Evolutionary conservation across 1,140 invertebrate genomes (phyloP), one percentile per base, ranked within the genome.

Genomic region (Scaptodrosophila lebanonensis): DNA sequence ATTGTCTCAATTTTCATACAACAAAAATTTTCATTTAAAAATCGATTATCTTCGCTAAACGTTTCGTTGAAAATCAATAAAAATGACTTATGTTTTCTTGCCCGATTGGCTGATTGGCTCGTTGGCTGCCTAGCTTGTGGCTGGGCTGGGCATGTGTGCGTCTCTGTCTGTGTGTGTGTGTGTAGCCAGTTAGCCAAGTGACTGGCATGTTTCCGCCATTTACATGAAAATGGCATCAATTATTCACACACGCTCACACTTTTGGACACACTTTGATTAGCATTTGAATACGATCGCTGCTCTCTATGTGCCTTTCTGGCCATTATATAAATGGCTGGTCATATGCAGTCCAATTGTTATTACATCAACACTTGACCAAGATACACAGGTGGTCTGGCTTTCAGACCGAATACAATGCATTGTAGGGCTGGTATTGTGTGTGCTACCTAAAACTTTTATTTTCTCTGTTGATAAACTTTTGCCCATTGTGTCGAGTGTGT

Each of bases 331-430:
- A n/a, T n/a, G n/a, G n/a, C n/a, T n/a, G n/a, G n/a, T n/a, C n/a
- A n/a, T n/a, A n/a, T n/a, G n/a, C n/a, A n/a, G n/a, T 63, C 73
- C 51, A 44, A 50, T 48, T 27, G 44, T 59, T 51, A 45, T 73
- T 75, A 73, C 64, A 67, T 72, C 49, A 69, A 75, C 53, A 62
- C 66, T 70, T 50, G 71, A 43, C 70, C 71, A 71, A 75, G 71
- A 71, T 75, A 71, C 75, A 66, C 53, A 30, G 29, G 42, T 32
- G 50, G 17, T 40, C 51, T 62, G 59, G 42, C 30, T 62, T 43
- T 59, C n/a, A n/a, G n/a, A n/a, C n/a, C n/a, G n/a, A n/a, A n/a
- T n/a, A n/a, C n/a, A n/a, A n/a, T n/a, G n/a, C n/a, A n/a, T n/a
- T n/a, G n/a, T n/a, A n/a, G n/a, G n/a, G n/a, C n/a, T n/a, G n/a